phyloP scores from a whole-genome alignment of 2,113 vertebrate genomes.

The Dermatemys mawii region DNA sequence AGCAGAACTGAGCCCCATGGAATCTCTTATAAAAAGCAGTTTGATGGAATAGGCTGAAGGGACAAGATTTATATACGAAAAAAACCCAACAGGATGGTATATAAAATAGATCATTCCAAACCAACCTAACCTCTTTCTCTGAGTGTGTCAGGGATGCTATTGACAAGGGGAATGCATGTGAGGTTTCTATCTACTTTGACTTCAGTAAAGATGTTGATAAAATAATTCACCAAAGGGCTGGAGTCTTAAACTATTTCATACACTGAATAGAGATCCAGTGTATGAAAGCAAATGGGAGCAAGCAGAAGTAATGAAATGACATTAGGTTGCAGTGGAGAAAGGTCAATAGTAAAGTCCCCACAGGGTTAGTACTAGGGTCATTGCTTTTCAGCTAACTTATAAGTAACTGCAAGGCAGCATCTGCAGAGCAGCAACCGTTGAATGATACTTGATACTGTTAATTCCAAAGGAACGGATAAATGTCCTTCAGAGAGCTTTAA shows the following conservation, averaged over 20 bases:
- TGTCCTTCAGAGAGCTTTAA: constrained; percentile 1
- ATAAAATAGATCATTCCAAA: constrained; percentile 32
- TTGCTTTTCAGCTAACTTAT: background rate
- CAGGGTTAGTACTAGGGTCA: background rate
- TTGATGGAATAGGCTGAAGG: constrained; percentile 36
- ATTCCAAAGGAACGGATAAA: constrained; percentile 1
- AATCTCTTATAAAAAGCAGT: constrained; percentile 32
- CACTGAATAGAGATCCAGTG: background rate
- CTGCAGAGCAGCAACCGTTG: background rate
- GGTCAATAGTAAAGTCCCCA: background rate
- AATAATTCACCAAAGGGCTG: background rate
- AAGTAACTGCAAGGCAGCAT: background rate
- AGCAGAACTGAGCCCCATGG: constrained; percentile 12
- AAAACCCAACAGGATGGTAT: constrained; percentile 10
- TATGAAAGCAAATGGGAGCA: background rate
- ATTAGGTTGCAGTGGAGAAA: background rate
- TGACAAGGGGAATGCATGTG: background rate
- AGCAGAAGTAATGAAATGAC: background rate
- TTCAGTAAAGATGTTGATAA: background rate
- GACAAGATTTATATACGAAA: constrained; percentile 36
- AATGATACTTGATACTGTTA: background rate
- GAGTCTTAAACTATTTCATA: background rate
- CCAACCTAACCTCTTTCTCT: constrained; percentile 32
- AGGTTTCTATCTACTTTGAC: constrained; percentile 5
- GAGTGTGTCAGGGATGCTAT: constrained; percentile 6